phyloP scores from a whole-genome alignment of 2,888 invertebrate genomes.

The Cerceris rybyensis region DNA sequence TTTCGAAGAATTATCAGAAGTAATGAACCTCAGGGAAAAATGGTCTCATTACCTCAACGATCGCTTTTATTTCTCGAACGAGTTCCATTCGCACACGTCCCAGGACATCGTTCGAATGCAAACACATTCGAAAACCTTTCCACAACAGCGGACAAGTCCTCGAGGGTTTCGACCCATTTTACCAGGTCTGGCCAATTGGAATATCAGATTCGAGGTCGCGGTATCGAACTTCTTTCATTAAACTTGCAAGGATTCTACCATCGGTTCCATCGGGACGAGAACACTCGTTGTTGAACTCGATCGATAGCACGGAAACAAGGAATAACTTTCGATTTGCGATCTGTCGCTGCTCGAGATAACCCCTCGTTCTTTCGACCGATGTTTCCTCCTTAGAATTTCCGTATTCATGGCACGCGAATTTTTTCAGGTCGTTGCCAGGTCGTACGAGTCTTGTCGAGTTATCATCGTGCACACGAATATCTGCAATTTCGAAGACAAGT shows the following conservation, averaged over 20 bases:
- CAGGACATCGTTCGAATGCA: background rate
- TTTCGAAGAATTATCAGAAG: too few relatives aligned
- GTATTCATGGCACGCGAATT: too few relatives aligned
- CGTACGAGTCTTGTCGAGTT: too few relatives aligned
- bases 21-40: too few relatives aligned
- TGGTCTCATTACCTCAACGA: too few relatives aligned
- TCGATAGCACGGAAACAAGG: constrained; percentile 34
- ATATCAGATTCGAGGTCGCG: constrained; percentile 20
- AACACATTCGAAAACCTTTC: background rate
- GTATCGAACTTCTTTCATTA: constrained; percentile 59
- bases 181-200: constrained; percentile 3
- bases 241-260: constrained; percentile 34
- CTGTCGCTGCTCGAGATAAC: background rate
- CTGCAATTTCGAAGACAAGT: too few relatives aligned
- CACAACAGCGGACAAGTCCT: background rate
- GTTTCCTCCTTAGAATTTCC: too few relatives aligned
- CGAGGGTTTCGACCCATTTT: background rate
- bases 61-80: too few relatives aligned
- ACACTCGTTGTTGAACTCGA: background rate
- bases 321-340: constrained; percentile 15
- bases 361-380: too few relatives aligned
- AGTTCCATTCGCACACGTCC: too few relatives aligned
- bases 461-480: too few relatives aligned
- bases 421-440: too few relatives aligned
- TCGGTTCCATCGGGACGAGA: constrained; percentile 14